Percentiles rank a stretch among this genome's conserved stretches.
These are phyloP conservation scores for Drosophila yakuba DNA, from an alignment of 1,140 invertebrate genomes.

Conservation along the genomic window DNA sequence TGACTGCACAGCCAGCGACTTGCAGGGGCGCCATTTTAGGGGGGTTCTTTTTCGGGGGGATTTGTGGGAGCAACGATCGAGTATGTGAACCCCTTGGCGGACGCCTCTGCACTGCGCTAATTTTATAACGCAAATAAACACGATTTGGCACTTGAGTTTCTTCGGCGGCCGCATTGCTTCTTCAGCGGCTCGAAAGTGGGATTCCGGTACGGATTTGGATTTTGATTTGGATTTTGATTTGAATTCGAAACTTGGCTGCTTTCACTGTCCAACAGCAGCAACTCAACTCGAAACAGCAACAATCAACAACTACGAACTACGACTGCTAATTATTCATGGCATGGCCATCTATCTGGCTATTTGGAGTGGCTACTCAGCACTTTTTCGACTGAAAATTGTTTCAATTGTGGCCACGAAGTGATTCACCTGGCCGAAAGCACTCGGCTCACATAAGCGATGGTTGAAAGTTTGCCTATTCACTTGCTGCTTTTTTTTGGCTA, in stretches of 20 bases:
- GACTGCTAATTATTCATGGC: conserved; percentile 71
- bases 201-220: conserved; percentile 31
- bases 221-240: conserved; percentile 20
- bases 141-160: conserved; percentile 75
- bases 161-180: conserved; percentile 28
- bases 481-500: not conserved
- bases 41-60: not conserved
- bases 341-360: conserved; percentile 52
- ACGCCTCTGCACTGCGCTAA: conserved; percentile 60
- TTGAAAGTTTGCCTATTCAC: not conserved
- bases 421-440: conserved; percentile 19
- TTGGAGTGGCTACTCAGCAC: conserved; percentile 57
- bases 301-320: conserved; percentile 40
- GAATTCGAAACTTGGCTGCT: conserved; percentile 13
- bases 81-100: not conserved
- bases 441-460: not conserved
- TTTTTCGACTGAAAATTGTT: conserved; percentile 41
- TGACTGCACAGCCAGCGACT: not conserved
- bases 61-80: not conserved
- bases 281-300: conserved; percentile 5
- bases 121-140: conserved; percentile 81
- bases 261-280: conserved; percentile 12
- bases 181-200: conserved; percentile 56
- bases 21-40: conserved; percentile 11
- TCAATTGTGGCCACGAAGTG: conserved; percentile 25